Evolutionary conservation across 1,140 invertebrate genomes (phyloP).

Genomic region (roundworm (Caenorhabditis elegans)): DNA sequence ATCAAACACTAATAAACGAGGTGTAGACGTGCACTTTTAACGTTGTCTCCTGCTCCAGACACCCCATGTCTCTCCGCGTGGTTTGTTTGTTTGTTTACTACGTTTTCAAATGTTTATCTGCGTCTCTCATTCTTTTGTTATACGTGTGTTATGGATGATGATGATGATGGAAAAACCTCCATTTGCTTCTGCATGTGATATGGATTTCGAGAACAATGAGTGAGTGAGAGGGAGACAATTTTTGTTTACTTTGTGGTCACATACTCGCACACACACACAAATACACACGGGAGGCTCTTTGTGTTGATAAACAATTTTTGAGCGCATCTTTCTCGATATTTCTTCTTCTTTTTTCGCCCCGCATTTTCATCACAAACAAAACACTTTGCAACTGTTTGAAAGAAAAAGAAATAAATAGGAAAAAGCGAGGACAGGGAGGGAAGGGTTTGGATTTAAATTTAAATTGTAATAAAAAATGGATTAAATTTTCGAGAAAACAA

Average conservation of each 20-base stretch:
- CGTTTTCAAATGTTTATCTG: background rate
- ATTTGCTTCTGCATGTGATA: background rate
- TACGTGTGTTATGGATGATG: background rate
- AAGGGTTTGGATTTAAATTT: too few species aligned
- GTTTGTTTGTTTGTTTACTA: conserved; percentile 25
- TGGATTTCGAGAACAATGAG: conserved; percentile 27
- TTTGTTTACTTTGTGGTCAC: conserved; percentile 18
- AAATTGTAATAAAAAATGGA: too few species aligned
- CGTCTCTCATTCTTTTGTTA: background rate
- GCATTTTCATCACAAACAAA: background rate
- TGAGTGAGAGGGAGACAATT: background rate
- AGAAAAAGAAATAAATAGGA: background rate
- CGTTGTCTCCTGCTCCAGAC: background rate
- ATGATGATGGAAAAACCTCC: background rate
- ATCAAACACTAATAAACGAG: conserved; percentile 15
- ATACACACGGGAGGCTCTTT: background rate
- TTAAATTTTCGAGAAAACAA: too few species aligned
- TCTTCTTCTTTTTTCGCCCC: background rate
- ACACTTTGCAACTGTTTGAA: conserved; percentile 24
- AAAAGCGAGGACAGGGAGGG: background rate
- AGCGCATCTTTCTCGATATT: background rate
- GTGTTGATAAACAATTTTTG: conserved; percentile 30
- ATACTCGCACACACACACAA: background rate
- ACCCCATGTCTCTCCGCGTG: background rate
- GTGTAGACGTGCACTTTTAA: conserved; percentile 5